Conservation (phyloP, 2,888 invertebrate genomes). For the Tuta absoluta region DNA sequence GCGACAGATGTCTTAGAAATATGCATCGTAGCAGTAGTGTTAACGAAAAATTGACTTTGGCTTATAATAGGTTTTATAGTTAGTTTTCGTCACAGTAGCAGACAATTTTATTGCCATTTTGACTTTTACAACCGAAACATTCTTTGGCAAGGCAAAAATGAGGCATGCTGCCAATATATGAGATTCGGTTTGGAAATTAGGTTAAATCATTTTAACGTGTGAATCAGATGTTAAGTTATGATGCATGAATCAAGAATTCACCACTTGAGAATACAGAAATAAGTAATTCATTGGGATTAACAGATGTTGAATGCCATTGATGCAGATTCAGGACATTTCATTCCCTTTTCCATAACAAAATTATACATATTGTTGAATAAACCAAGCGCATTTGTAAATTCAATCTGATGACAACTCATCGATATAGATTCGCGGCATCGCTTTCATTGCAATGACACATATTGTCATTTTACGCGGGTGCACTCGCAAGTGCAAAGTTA, state of each 20-base stretch:
- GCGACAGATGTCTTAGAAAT: not conserved
- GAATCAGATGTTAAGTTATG: not conserved
- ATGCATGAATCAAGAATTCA: not conserved
- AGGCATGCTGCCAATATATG: not conserved
- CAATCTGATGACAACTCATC: too few relatives aligned
- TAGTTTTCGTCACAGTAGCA: not conserved
- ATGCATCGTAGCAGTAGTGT: not conserved
- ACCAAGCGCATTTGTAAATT: too few relatives aligned
- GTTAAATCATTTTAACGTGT: not conserved
- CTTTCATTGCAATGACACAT: not conserved
- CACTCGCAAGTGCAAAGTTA: not conserved
- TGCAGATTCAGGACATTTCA: too few relatives aligned
- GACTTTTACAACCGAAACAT: not conserved
- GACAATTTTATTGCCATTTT: constrained; percentile 1
- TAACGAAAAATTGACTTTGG: not conserved
- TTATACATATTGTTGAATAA: too few relatives aligned
- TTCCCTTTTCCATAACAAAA: too few relatives aligned
- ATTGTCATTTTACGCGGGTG: not conserved
- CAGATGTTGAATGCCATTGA: too few relatives aligned
- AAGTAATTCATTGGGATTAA: too few relatives aligned
- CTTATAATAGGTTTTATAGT: not conserved
- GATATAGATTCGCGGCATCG: too few relatives aligned
- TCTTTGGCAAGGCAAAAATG: not conserved
- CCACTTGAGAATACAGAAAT: too few relatives aligned
- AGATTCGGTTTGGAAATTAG: not conserved